A percentile compares a stretch with the other conserved stretches of the same genome.
phyloP scores from a whole-genome alignment of 2,797 vertebrate species.

The Molossus alvarezi region DNA sequence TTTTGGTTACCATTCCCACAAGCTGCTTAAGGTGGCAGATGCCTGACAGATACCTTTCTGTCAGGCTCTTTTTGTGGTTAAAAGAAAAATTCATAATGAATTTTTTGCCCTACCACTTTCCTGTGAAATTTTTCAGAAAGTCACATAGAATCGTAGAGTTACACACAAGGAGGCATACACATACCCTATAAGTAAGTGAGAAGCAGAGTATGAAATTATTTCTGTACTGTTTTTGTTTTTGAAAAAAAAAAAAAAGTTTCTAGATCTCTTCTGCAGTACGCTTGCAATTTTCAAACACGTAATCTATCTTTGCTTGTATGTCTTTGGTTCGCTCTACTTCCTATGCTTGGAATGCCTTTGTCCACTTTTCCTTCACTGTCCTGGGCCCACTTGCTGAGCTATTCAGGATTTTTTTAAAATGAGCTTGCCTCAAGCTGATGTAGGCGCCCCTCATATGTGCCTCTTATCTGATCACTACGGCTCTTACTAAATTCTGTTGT shows the following conservation, averaged over 20 bases:
- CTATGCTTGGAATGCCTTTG: background rate
- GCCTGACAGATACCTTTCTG: constrained; percentile 66
- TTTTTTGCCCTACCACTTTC: background rate
- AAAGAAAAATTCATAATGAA: constrained; percentile 34
- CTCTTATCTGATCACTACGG: background rate
- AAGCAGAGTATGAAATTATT: background rate
- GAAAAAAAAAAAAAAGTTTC: background rate
- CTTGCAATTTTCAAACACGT: background rate
- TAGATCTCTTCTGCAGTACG: background rate
- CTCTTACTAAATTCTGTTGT: background rate
- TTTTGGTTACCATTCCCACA: constrained; percentile 79
- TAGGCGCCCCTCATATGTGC: background rate
- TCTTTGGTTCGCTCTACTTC: background rate
- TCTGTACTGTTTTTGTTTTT: background rate
- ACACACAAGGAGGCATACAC: background rate
- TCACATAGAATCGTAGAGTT: background rate
- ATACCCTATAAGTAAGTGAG: background rate
- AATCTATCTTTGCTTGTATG: background rate
- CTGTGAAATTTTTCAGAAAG: background rate
- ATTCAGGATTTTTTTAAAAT: background rate
- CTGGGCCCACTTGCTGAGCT: background rate
- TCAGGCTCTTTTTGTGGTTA: constrained; percentile 17
- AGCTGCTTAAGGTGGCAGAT: constrained; percentile 71
- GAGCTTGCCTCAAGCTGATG: background rate
- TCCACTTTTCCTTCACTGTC: background rate